Base-by-base conservation (phyloP, 2,797 vertebrate species). In the Rallus crepitans region DNA sequence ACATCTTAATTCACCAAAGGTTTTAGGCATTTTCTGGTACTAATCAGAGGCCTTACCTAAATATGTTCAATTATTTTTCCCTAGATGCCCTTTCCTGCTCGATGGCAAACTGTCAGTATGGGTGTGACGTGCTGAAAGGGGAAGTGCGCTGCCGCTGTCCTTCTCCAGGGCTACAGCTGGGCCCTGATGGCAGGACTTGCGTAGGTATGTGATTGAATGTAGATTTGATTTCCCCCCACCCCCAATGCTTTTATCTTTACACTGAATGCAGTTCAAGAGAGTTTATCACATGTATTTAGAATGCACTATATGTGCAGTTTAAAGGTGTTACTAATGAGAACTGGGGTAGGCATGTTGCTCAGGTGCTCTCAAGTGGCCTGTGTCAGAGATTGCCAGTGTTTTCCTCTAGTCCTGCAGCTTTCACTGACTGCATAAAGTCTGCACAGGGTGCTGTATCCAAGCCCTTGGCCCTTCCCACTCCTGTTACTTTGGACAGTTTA, bases 61-160 rank as follows among this genome's bases (percentile, higher is more conserved):
- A 35, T 2, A 7, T 23, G 9, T 66, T 78, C 31, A 33, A 76
- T 42, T 65, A 0, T 75, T 78, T 97, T 81, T 77, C 52, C 45
- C 60, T 96, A 99, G 99, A 98, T 94, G 98, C 98, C 69, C 98
- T 98, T 57, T 98, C 99, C 2, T 99, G 99, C 94, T 98, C 98
- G 19, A 98, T 99, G 99, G 99, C 99, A 52, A 99, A 99, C 97
- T 99, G 99, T 93, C 99, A 99, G 97, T 99, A 99, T 16, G 99
- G 99, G 96, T 99, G 99, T 56, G 99, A 99, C 24, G 97, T 99
- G 16, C 96, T 99, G 96, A 99, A 99, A 97, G 99, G 99, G 71
- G 99, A 99, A 66, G 98, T 99, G 23, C 98, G 98, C 69, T 99
- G 99, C 96, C 99, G 99, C 92, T 99, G 99, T 93, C 99, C 99